Base-by-base conservation (phyloP, 2,113 vertebrate genomes). In the Polypterus senegalus region DNA sequence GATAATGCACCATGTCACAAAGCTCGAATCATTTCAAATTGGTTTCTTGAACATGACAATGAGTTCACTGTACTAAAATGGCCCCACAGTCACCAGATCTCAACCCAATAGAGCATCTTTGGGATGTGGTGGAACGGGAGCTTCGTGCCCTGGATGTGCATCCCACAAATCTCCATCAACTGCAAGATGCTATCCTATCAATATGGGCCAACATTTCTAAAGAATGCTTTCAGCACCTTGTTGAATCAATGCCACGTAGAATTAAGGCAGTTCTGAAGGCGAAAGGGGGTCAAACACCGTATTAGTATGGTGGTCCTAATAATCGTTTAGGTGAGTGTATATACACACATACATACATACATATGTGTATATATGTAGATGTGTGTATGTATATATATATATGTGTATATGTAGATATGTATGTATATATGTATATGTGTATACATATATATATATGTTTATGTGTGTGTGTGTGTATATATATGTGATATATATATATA, bases 1-100 rank as follows among this genome's bases (percentile, higher is more conserved):
- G n/a, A n/a, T n/a, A n/a, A n/a, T n/a, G n/a, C n/a, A n/a, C n/a
- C n/a, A n/a, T n/a, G n/a, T n/a, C n/a, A n/a, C n/a, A n/a, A n/a
- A n/a, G n/a, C n/a, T n/a, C n/a, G n/a, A n/a, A n/a, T n/a, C n/a
- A n/a, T n/a, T n/a, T n/a, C n/a, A n/a, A n/a, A n/a, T n/a, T 62
- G 61, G 61, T 62, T 62, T 27, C 47, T 9, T 27, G 47, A 62
- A 62, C 61, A 62, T 62, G 61, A 62, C 61, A 62, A 27, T 53
- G 61, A 62, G 10, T 62, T 57, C 48, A 62, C 6, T 3, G 6
- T 62, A 62, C 61, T 62, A 6, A 3, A 62, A 10, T 62, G 3
- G 61, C 61, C 61, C 9, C 61, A 11, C 61, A 62, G 3, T 62
- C 61, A 60, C 61, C 61, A 62, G 61, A 62, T 62, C 61, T 62